phyloP scores from a whole-genome alignment of 2,888 invertebrate genomes.

The Erpobdella octoculata region DNA sequence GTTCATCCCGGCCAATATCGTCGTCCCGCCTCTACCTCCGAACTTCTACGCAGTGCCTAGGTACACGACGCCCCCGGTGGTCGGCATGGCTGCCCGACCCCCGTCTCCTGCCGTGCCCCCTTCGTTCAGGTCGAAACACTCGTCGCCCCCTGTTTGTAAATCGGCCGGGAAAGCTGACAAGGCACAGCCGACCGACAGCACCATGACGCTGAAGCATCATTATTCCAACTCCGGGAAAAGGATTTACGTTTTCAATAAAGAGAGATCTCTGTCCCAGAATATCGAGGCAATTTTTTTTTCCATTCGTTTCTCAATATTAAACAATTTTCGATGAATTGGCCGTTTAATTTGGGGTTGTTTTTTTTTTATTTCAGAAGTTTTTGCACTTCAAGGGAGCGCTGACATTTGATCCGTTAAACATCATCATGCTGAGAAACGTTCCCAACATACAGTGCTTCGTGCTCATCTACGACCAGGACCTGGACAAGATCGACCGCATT shows the following conservation, averaged over 20 bases:
- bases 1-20: too few species aligned
- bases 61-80: too few species aligned
- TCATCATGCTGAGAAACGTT: constrained; percentile 20
- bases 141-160: neutral
- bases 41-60: too few species aligned
- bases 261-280: constrained; percentile 32
- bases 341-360: too few species aligned
- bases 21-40: too few species aligned
- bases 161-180: neutral
- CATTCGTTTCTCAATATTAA: neutral
- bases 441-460: constrained; percentile 30
- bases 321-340: neutral
- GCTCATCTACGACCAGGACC: constrained; percentile 32
- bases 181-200: constrained; percentile 1
- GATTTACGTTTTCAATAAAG: constrained; percentile 36
- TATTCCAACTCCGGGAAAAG: constrained; percentile 18
- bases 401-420: constrained; percentile 35
- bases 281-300: constrained; percentile 31
- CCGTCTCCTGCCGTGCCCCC: too few species aligned
- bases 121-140: neutral
- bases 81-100: too few species aligned
- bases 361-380: constrained; percentile 31
- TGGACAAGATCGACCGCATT: constrained; percentile 26
- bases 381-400: constrained; percentile 32
- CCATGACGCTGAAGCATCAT: too few species aligned